These are phyloP conservation scores for Semnornis frantzii DNA, from an alignment of 2,113 vertebrate genomes.

Conservation along the genomic window DNA sequence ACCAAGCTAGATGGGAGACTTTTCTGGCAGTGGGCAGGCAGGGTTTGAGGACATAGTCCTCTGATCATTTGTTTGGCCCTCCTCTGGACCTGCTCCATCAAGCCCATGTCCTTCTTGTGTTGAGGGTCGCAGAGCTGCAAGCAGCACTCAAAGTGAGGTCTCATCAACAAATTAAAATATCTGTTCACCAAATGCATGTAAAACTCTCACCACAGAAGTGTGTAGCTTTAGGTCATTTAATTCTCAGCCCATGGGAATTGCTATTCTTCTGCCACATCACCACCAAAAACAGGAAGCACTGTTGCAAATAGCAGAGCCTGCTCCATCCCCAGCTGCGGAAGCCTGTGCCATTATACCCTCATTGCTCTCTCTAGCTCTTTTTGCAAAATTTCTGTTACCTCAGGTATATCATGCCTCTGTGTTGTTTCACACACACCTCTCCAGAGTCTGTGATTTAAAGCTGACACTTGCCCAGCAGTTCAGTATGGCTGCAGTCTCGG, in stretches of 20 bases:
- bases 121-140: too few species aligned
- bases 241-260: background rate
- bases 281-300: too few species aligned
- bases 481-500: fast-evolving
- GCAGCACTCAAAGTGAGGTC: too few species aligned
- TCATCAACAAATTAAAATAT: background rate
- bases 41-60: too few species aligned
- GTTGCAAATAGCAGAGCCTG: background rate
- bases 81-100: too few species aligned
- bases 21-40: too few species aligned
- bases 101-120: too few species aligned
- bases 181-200: background rate
- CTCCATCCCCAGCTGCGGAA: background rate
- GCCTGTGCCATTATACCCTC: too few species aligned
- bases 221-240: background rate
- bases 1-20: too few species aligned
- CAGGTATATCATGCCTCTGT: background rate
- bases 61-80: too few species aligned
- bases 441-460: background rate
- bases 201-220: background rate
- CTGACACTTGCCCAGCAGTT: background rate
- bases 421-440: fast-evolving
- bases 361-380: fast-evolving
- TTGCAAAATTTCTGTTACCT: background rate
- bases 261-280: too few species aligned